Conservation (phyloP, 1,140 invertebrate species). For the Pseudomyrmex sp. region DNA sequence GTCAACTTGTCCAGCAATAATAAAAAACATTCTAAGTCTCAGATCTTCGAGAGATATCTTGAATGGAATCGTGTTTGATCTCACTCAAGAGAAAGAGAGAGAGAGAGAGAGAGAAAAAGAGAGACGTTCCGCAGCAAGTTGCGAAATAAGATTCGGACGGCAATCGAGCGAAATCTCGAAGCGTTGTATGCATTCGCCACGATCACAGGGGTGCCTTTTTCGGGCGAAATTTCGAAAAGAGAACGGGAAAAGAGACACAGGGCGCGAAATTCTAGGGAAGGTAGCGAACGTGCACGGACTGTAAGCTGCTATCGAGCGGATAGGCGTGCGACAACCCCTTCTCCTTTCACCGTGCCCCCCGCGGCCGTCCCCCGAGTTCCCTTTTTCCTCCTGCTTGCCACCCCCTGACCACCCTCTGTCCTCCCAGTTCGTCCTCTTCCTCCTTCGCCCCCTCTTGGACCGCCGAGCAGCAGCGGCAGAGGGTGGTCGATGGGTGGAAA, state of each 20-base stretch:
- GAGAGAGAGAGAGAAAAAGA: not conserved
- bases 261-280: constrained; percentile 77
- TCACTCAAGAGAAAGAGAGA: not conserved
- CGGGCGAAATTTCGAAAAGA: constrained; percentile 37
- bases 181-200: constrained; percentile 21
- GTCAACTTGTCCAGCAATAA: not conserved
- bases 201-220: constrained; percentile 29
- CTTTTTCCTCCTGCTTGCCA: constrained; percentile 67
- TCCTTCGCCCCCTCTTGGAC: constrained; percentile 63
- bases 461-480: constrained; percentile 69
- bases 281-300: constrained; percentile 80
- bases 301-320: constrained; percentile 84
- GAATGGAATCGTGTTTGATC: constrained; percentile 26
- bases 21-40: constrained; percentile 1
- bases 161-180: constrained; percentile 31
- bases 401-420: constrained; percentile 64
- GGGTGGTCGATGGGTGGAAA: constrained; percentile 73
- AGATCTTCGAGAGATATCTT: constrained; percentile 19
- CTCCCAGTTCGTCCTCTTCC: constrained; percentile 74
- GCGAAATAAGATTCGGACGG: constrained; percentile 24
- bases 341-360: constrained; percentile 49
- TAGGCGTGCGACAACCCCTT: constrained; percentile 81
- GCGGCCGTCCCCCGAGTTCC: constrained; percentile 69
- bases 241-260: constrained; percentile 26
- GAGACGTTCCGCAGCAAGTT: constrained; percentile 6